Evolutionary conservation across 1,140 invertebrate species (phyloP), one percentile per base, ranked within the genome.

Genomic region (Streblospio benedicti): DNA sequence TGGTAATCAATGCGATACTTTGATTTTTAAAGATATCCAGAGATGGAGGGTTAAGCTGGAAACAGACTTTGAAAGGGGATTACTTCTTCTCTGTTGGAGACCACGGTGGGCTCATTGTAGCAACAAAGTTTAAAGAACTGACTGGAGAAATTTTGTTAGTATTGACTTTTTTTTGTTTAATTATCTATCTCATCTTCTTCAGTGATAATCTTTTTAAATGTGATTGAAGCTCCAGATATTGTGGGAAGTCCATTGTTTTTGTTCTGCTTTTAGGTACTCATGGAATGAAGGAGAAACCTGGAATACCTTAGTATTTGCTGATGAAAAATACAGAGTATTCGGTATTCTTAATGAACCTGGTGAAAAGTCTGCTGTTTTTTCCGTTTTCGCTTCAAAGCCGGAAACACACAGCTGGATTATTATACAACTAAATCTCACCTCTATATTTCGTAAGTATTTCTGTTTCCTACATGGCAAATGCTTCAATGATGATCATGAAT

Each of bases 11-110:
- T n/a, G n/a, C n/a, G n/a, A n/a, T n/a, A n/a, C n/a, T n/a, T n/a
- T n/a, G n/a, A n/a, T n/a, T n/a, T n/a, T n/a, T n/a, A n/a, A n/a
- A n/a, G n/a, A n/a, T n/a, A n/a, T n/a, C n/a, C n/a, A n/a, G n/a
- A n/a, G n/a, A n/a, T n/a, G n/a, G n/a, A n/a, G n/a, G n/a, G n/a
- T n/a, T n/a, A n/a, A n/a, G n/a, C n/a, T n/a, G n/a, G n/a, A n/a
- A n/a, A n/a, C 75, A 86, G 80, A 77, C 82, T 1, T 74, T 93
- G 1, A 85, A 86, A 71, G 90, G 91, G 50, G 86, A 86, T 61
- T 90, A 91, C 70, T 86, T 90, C 69, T 94, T 90, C 76, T 88
- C 89, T 67, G 86, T 91, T 76, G 91, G 90, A 0, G 91, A 96
- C 77, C 89, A 93, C 74, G 92, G 92, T 3, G 90, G 90, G 16